Base-by-base conservation (phyloP, 2,888 invertebrate species). In the Synergus umbraculus region DNA sequence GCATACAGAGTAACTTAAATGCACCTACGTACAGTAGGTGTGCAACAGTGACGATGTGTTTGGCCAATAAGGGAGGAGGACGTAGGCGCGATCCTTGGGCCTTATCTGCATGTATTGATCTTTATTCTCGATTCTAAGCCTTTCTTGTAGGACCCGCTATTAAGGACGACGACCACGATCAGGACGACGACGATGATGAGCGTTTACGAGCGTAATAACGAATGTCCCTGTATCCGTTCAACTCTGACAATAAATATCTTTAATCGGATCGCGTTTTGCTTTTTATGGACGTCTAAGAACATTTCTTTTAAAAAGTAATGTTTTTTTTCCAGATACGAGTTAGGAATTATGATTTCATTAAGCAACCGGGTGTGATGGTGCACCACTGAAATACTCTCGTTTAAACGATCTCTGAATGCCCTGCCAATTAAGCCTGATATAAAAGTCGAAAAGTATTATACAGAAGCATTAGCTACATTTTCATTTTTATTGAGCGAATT, bases 61-160 rank as follows among this genome's bases (percentile, higher is more conserved):
- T 67, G 4, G 46, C 67, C 67, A 67, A 49, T 69, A 69, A 69
- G 49, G 49, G 69, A 69, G 69, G 29, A 69, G 49, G 29, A 49
- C 69, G 69, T 69, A 54, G 69, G 69, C 69, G 69, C 69, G 69
- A 69, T 37, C 49, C 69, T 69, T 49, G n/a, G 13, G 10, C 69
- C 49, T 49, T 69, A 69, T 69, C 69, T 69, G 15, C 49, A 49
- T 69, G 69, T 49, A 69, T 69, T 37, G 46, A 69, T 69, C 69
- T 69, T 69, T 49, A 69, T 69, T 69, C 69, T 29, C 49, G 69
- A 54, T 69, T 49, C 69, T 54, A 69, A 69, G 69, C 9, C 69
- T 69, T 69, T 49, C 49, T 49, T 49, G 46, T 46, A 69, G 69
- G 46, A 49, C 46, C 49, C 13, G 18, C 43, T 66, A 44, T 66